These are phyloP conservation scores for Alsophila aescularia DNA, from an alignment of 2,888 invertebrate species.

Conservation along the genomic window DNA sequence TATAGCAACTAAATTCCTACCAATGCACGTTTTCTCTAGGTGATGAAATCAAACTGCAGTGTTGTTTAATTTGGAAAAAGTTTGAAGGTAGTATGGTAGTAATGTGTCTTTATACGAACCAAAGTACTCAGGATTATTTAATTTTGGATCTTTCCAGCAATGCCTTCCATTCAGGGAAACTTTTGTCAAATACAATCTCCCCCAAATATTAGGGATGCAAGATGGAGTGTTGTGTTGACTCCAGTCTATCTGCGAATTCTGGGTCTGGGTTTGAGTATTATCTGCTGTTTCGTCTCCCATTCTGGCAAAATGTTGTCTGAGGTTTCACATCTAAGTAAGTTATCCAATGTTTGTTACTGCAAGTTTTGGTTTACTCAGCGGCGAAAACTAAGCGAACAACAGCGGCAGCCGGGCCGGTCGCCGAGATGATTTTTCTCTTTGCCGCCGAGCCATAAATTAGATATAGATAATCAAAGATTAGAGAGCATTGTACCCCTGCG, in stretches of 20 bases:
- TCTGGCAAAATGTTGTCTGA: slow-evolving; percentile 15
- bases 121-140: slow-evolving; percentile 63
- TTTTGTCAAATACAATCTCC: slow-evolving; percentile 77
- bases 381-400: neutral
- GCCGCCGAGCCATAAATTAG: no score
- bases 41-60: no score
- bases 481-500: no score
- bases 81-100: slow-evolving; percentile 23
- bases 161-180: slow-evolving; percentile 56
- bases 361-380: slow-evolving; percentile 1
- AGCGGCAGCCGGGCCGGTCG: no score
- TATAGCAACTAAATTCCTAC: no score
- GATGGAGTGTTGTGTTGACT: slow-evolving; percentile 70
- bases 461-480: no score
- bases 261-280: slow-evolving; percentile 78
- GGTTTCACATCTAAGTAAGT: slow-evolving; percentile 5
- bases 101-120: slow-evolving; percentile 52
- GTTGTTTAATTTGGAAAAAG: neutral
- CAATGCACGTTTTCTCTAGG: no score
- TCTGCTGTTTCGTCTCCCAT: slow-evolving; percentile 69
- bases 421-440: no score
- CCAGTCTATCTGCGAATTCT: slow-evolving; percentile 77
- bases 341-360: neutral
- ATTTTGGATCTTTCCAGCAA: slow-evolving; percentile 69
- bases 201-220: slow-evolving; percentile 77